Evolutionary conservation across 2,888 invertebrate species (phyloP).

Genomic region (Caenorhabditis japonica): DNA sequence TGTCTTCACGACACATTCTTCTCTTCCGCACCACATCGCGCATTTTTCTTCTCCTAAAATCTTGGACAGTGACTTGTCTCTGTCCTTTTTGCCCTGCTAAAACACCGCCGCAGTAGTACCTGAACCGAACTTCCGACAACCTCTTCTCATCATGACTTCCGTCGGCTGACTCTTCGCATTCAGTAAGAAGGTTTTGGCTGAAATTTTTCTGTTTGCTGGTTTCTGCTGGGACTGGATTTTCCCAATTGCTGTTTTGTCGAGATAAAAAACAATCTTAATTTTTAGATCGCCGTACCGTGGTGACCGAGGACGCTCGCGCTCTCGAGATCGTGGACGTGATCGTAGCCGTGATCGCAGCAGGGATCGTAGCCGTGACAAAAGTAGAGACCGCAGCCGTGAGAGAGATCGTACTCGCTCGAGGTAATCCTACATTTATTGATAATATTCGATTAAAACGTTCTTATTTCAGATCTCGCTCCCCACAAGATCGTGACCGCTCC

Average conservation of each 20-base stretch:
- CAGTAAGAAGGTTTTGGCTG: constrained; percentile 42
- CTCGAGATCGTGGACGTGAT: constrained; percentile 55
- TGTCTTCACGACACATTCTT: constrained; percentile 47
- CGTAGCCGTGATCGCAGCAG: constrained; percentile 47
- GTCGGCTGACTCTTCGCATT: constrained; percentile 32
- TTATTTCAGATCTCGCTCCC: constrained; percentile 54
- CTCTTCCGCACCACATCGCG: constrained; percentile 40
- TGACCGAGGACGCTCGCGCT: constrained; percentile 49
- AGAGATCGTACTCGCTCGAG: constrained; percentile 52
- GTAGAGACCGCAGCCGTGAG: constrained; percentile 40
- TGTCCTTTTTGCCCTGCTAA: constrained; percentile 38
- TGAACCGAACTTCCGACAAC: constrained; percentile 32
- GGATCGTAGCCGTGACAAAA: constrained; percentile 42
- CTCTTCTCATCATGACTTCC: constrained; percentile 40
- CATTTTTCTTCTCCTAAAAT: constrained; percentile 44
- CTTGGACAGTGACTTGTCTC: constrained; percentile 26
- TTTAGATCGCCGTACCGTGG: constrained; percentile 54
- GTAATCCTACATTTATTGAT: constrained; percentile 17
- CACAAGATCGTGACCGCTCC: constrained; percentile 43
- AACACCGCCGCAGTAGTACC: constrained; percentile 38
- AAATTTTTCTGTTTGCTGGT: constrained; percentile 31
- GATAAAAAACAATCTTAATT: constrained; percentile 3
- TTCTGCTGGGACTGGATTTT: constrained; percentile 5
- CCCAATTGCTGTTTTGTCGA: not conserved
- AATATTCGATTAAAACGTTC: not conserved